Percentiles rank a stretch among this genome's conserved stretches.
Evolutionary conservation across 1,140 invertebrate species (phyloP).

Genomic region (Camponotus floridanus): DNA sequence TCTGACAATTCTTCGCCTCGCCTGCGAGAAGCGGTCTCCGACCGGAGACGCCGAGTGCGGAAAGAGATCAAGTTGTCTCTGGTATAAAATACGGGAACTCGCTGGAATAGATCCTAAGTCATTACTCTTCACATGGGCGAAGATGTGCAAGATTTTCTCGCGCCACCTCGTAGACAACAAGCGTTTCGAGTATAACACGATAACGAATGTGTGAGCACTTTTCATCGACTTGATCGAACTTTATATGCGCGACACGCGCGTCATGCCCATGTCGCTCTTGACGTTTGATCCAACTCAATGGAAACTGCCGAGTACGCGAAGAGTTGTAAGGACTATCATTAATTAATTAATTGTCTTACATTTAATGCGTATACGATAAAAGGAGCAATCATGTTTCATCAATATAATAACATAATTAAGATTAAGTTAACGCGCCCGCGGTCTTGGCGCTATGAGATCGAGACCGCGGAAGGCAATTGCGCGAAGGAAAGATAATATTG

Average conservation of each 20-base stretch:
- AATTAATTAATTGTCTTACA: slow-evolving; percentile 64
- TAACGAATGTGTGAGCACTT: slow-evolving; percentile 78
- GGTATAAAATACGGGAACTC: background rate
- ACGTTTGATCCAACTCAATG: slow-evolving; percentile 81
- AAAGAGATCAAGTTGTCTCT: slow-evolving; percentile 30
- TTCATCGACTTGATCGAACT: slow-evolving; percentile 84
- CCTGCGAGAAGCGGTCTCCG: slow-evolving; percentile 1
- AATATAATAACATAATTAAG: slow-evolving; percentile 71
- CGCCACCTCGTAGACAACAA: slow-evolving; percentile 74
- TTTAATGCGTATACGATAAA: slow-evolving; percentile 72
- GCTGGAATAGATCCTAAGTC: slow-evolving; percentile 40
- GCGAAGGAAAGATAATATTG: slow-evolving; percentile 81
- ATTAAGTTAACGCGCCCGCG: slow-evolving; percentile 67
- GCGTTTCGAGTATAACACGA: slow-evolving; percentile 71
- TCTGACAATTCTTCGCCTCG: slow-evolving; percentile 60
- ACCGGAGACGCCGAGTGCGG: background rate
- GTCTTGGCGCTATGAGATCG: slow-evolving; percentile 44
- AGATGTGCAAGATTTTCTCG: slow-evolving; percentile 71
- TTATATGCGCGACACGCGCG: background rate
- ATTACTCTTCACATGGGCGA: slow-evolving; percentile 42
- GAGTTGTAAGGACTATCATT: slow-evolving; percentile 45
- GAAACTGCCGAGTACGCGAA: slow-evolving; percentile 78
- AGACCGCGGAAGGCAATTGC: slow-evolving; percentile 50
- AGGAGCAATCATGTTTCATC: slow-evolving; percentile 65
- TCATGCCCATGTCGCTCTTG: background rate